phyloP scores from a whole-genome alignment of 2,888 invertebrate genomes.

The Tholera decimalis region DNA sequence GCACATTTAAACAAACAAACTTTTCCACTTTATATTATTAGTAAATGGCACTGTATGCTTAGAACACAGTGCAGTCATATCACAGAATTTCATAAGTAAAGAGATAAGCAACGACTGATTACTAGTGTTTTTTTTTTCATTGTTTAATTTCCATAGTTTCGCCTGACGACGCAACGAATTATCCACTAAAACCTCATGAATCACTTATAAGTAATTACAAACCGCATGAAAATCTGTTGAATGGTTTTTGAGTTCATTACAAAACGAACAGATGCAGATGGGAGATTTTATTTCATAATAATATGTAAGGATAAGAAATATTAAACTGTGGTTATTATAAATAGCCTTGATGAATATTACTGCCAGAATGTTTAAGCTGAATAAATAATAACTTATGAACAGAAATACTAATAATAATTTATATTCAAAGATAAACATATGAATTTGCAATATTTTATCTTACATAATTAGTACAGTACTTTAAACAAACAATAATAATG shows the following conservation, averaged over 20 bases:
- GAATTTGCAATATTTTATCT: conserved; percentile 1
- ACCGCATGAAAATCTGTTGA: too few species aligned
- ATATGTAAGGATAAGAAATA: too few species aligned
- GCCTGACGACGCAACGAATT: too few species aligned
- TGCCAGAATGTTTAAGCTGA: conserved; percentile 23
- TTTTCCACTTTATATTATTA: too few species aligned
- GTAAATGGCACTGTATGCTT: neutral
- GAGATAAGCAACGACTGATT: neutral
- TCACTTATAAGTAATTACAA: too few species aligned
- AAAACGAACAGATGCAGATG: too few species aligned
- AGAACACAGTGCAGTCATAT: neutral
- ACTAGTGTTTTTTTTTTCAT: neutral
- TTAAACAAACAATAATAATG: neutral
- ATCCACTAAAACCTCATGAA: too few species aligned
- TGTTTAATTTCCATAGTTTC: conserved; percentile 12
- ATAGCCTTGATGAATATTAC: conserved; percentile 2
- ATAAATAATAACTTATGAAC: conserved; percentile 29
- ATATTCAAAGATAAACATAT: conserved; percentile 10
- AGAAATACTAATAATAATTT: conserved; percentile 9
- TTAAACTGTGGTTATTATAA: too few species aligned
- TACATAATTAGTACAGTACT: conserved; percentile 10
- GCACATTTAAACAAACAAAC: too few species aligned
- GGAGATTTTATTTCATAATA: too few species aligned
- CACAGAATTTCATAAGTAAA: neutral
- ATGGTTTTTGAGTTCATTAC: too few species aligned